These are phyloP conservation scores for Orthosia cruda DNA, from an alignment of 2,888 invertebrate species.

Conservation along the genomic window DNA sequence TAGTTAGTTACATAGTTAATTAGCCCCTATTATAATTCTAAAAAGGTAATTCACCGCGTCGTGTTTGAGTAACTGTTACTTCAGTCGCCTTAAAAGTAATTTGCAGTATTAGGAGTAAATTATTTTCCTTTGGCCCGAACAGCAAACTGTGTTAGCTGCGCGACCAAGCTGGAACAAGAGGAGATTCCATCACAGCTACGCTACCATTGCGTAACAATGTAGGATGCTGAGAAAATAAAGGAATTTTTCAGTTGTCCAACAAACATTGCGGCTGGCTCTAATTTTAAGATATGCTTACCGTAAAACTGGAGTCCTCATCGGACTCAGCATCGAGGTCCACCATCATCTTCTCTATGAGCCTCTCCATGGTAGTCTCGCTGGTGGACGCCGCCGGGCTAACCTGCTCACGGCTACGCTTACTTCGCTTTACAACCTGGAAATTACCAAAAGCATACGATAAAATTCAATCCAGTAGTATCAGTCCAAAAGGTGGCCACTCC, in stretches of 20 bases:
- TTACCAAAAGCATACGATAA: neutral
- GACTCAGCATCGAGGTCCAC: conserved; percentile 85
- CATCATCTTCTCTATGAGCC: conserved; percentile 89
- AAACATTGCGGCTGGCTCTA: neutral
- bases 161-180: too few species aligned
- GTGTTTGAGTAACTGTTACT: neutral
- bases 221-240: too few species aligned
- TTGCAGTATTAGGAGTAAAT: neutral
- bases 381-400: conserved; percentile 66
- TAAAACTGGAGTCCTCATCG: conserved; percentile 85
- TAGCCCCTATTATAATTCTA: neutral
- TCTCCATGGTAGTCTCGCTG: conserved; percentile 84
- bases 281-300: conserved; percentile 70
- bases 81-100: neutral
- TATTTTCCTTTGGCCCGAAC: too few species aligned
- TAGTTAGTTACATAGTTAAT: neutral
- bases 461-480: too few species aligned
- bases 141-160: too few species aligned
- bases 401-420: conserved; percentile 74
- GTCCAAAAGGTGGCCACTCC: too few species aligned
- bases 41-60: neutral
- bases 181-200: too few species aligned
- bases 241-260: neutral
- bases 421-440: conserved; percentile 82
- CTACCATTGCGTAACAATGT: too few species aligned